Conservation (phyloP, 1,140 invertebrate species). For the Acromyrmex echinatior region DNA sequence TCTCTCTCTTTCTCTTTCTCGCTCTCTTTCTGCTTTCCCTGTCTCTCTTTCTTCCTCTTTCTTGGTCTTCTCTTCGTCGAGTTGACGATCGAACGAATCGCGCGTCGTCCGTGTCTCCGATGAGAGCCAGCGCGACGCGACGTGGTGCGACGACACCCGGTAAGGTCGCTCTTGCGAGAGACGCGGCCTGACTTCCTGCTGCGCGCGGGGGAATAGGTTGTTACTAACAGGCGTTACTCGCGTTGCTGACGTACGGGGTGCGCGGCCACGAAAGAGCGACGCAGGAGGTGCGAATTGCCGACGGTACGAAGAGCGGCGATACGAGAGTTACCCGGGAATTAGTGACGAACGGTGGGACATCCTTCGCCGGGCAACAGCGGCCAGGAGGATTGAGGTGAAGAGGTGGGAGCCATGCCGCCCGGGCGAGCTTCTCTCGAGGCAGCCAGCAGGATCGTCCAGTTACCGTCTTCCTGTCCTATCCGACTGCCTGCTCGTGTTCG, state of each 20-base stretch:
- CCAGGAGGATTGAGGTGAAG: conserved; percentile 72
- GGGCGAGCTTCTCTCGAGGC: conserved; percentile 83
- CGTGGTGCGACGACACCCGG: conserved; percentile 54
- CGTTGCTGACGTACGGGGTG: background rate
- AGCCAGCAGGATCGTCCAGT: conserved; percentile 80
- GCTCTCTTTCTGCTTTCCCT: background rate
- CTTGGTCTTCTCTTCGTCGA: conserved; percentile 6
- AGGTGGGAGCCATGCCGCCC: conserved; percentile 85
- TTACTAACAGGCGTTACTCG: conserved; percentile 25
- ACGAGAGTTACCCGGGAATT: conserved; percentile 28
- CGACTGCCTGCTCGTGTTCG: conserved; percentile 61
- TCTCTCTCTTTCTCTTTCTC: no score
- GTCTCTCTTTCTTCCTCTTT: background rate
- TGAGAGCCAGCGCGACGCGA: conserved; percentile 55
- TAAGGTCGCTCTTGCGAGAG: conserved; percentile 36
- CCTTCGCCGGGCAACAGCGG: conserved; percentile 67
- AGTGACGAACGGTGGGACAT: conserved; percentile 62
- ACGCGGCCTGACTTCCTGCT: conserved; percentile 43
- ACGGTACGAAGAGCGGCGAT: conserved; percentile 4
- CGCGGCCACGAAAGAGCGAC: conserved; percentile 26
- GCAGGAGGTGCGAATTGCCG: conserved; percentile 23
- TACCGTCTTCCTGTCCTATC: conserved; percentile 69
- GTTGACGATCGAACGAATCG: conserved; percentile 44
- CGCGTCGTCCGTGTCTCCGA: conserved; percentile 45
- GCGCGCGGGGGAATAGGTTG: background rate